phyloP scores from a whole-genome alignment of 2,113 vertebrate species.

The Copsychus sechellarum region DNA sequence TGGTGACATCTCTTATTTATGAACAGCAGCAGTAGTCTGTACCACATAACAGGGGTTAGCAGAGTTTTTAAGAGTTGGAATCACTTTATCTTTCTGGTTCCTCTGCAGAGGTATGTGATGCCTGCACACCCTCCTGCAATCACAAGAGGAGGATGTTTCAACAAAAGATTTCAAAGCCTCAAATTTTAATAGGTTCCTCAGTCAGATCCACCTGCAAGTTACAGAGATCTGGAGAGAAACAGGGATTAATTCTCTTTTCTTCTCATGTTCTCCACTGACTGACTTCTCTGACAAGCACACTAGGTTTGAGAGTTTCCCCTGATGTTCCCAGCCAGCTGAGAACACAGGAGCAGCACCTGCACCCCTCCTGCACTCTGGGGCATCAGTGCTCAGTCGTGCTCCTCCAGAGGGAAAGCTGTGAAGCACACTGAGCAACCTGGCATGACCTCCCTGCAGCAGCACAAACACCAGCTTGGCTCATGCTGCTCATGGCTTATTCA shows the following conservation, averaged over 20 bases:
- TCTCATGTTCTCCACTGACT: neutral
- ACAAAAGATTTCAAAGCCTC: neutral
- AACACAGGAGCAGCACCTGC: neutral
- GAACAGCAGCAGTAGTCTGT: neutral
- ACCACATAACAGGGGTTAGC: accelerated
- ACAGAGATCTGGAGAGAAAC: neutral
- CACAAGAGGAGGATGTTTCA: neutral
- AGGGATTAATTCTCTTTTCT: neutral
- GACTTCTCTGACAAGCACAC: neutral
- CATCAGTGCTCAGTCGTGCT: accelerated
- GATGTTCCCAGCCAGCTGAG: neutral
- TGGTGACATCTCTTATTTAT: neutral
- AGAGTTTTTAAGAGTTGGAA: neutral
- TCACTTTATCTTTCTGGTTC: neutral
- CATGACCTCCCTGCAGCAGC: neutral
- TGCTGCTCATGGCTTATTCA: neutral
- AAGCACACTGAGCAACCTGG: accelerated
- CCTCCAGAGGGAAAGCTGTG: neutral
- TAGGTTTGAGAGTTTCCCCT: neutral
- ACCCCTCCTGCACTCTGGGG: accelerated
- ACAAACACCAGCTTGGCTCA: neutral
- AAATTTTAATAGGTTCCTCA: neutral
- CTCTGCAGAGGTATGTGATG: neutral
- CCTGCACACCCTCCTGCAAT: neutral
- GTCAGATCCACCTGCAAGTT: neutral